Evolutionary conservation across 2,113 vertebrate species (phyloP).

Genomic region (Toxostoma redivivum): DNA sequence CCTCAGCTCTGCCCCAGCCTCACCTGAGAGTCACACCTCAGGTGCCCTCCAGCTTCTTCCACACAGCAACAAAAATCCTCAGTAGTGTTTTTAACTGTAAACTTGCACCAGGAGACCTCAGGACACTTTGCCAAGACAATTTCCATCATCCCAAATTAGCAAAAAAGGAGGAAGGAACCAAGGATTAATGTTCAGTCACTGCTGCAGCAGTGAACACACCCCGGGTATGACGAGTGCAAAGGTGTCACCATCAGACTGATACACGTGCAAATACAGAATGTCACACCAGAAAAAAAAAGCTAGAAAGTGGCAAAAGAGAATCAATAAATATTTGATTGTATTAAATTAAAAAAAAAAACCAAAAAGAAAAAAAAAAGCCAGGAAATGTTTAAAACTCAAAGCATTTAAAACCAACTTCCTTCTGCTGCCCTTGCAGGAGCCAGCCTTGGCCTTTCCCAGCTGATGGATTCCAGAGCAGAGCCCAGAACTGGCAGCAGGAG

Average conservation of each 20-base stretch:
- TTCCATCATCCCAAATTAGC: background rate
- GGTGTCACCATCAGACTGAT: background rate
- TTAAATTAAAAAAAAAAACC: background rate
- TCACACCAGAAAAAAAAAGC: accelerated
- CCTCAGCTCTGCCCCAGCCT: background rate
- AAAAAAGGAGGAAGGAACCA: background rate
- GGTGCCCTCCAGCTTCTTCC: background rate
- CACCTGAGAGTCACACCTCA: background rate
- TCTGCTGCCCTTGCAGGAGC: background rate
- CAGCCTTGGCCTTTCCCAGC: background rate
- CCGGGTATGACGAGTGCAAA: background rate
- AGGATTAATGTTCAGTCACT: background rate
- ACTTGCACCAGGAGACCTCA: background rate
- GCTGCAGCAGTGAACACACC: background rate
- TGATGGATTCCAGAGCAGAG: background rate
- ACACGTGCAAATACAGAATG: background rate
- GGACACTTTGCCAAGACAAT: background rate
- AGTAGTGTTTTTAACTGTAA: accelerated
- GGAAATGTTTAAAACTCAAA: background rate
- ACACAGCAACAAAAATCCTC: background rate
- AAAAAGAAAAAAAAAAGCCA: accelerated
- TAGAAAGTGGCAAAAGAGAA: background rate
- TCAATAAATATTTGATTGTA: background rate
- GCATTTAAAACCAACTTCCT: background rate
- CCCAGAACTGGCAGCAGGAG: background rate